Evolutionary conservation across 1,140 invertebrate species (phyloP), one percentile per base, ranked within the genome.

Genomic region (Leptopilina clavipes): DNA sequence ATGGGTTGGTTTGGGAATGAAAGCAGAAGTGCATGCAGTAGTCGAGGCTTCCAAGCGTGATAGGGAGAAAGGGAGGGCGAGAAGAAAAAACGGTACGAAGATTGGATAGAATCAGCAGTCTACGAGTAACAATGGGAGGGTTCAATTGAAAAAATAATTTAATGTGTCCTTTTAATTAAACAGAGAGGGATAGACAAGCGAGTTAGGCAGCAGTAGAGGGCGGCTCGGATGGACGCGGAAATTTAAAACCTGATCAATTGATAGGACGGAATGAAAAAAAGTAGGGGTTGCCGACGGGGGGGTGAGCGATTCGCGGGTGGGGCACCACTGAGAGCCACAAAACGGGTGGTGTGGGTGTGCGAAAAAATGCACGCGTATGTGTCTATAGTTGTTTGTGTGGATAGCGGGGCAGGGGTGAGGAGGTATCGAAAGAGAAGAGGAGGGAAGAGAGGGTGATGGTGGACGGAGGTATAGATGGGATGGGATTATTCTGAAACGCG

Each of bases 191-290:
- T 80, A 82, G 82, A 54, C 72, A 78, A 73, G 86, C 79, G 84
- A 83, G 83, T 79, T 81, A 82, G 80, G 80, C 81, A 77, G 77
- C 76, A 79, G 77, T 75, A 73, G 77, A 79, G 78, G 79, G 80
- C 75, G 78, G 82, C 80, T 81, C 82, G 78, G 76, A 80, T 79
- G 83, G 79, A 80, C 79, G 78, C 79, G 79, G 81, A 83, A 79
- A 81, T 81, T 90, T 90, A 90, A 90, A 90, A 90, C 89, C 89
- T 90, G 89, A 90, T 90, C 89, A 90, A 90, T 90, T 90, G 89
- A 90, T 90, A 90, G 89, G 89, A 90, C 84, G 88, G 88, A 90
- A 90, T 89, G 88, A 89, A 90, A 90, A 90, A 89, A 89, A 87
- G 89, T 89, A 88, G 89, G 82, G 86, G 85, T 86, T 86, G 86